phyloP scores from a whole-genome alignment of 2,113 vertebrate species.

The Arvicanthis niloticus region DNA sequence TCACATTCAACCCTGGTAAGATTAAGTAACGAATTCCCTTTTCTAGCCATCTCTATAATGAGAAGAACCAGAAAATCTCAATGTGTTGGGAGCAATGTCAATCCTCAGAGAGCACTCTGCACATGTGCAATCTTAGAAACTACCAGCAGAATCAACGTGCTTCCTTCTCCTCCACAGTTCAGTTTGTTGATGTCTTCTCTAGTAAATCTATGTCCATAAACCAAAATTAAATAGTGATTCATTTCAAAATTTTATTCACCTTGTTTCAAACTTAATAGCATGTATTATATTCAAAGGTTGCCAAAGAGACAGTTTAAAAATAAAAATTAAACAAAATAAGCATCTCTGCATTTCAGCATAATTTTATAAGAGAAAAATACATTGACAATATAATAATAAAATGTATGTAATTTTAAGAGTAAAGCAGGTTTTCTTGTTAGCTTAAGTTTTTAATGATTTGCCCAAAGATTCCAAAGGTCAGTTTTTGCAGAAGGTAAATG shows the following conservation, averaged over 20 bases:
- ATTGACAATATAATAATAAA: not conserved
- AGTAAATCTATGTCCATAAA: conserved; percentile 11
- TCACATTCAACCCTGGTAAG: not conserved
- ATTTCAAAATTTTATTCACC: not conserved
- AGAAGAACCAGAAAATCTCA: not conserved
- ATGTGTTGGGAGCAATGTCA: not conserved
- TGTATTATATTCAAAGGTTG: not conserved
- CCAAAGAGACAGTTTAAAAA: not conserved
- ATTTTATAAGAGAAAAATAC: not conserved
- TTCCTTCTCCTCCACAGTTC: not conserved
- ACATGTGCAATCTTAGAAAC: not conserved
- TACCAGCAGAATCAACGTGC: not conserved
- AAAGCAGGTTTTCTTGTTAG: not conserved
- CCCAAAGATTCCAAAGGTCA: conserved; percentile 27
- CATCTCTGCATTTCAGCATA: not conserved
- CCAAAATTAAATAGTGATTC: not conserved
- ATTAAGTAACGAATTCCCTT: not conserved
- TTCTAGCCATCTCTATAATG: not conserved
- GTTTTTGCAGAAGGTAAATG: not conserved
- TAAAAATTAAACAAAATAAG: not conserved
- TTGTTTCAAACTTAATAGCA: not conserved
- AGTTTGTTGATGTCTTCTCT: not conserved
- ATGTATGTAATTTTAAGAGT: not conserved
- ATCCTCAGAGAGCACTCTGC: not conserved
- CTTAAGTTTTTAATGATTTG: conserved; percentile 16